phyloP scores from a whole-genome alignment of 2,888 invertebrate species.

The Dione juno region DNA sequence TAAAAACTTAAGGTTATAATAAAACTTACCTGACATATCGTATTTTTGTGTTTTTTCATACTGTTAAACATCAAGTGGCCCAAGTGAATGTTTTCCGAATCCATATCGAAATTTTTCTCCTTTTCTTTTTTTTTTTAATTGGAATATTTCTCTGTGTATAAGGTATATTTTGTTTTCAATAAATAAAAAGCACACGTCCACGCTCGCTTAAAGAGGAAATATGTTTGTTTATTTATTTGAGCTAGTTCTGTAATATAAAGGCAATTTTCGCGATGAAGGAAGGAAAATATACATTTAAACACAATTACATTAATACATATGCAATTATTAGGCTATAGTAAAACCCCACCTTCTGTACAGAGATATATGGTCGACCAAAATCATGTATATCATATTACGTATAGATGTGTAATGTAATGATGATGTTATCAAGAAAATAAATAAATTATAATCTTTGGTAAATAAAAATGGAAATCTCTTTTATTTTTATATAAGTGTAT shows the following conservation, averaged over 20 bases:
- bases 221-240: neutral
- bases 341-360: neutral
- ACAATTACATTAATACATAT: conserved; percentile 1
- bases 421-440: neutral
- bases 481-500: no score
- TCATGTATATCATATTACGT: neutral
- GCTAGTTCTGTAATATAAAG: neutral
- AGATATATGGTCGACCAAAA: neutral
- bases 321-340: neutral
- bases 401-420: neutral
- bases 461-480: neutral
- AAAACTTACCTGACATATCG: conserved; percentile 40
- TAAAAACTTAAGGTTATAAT: neutral
- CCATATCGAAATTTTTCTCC: conserved; percentile 17
- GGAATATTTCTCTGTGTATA: neutral
- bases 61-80: conserved; percentile 57
- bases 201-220: neutral
- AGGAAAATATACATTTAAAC: conserved; percentile 4
- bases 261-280: neutral
- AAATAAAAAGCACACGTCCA: neutral
- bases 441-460: neutral
- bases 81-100: conserved; percentile 50
- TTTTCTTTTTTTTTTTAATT: neutral
- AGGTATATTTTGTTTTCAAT: neutral
- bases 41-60: conserved; percentile 46